A percentile compares a stretch with the other conserved stretches of the same genome.
These are phyloP conservation scores for Lophius piscatorius DNA, from an alignment of 2,113 vertebrate species.

Conservation along the genomic window DNA sequence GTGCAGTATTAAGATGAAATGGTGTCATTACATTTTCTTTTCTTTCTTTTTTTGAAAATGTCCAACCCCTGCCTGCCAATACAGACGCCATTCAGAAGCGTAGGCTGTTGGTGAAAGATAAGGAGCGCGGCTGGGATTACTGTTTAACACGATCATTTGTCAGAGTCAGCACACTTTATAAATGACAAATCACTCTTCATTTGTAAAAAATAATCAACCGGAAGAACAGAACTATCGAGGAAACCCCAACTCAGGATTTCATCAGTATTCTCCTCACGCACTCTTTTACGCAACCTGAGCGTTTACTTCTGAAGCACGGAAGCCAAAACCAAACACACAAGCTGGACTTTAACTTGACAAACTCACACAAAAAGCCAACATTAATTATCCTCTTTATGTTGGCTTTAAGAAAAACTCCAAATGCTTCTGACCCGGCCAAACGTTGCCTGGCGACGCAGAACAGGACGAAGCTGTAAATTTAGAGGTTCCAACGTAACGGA, in stretches of 20 bases:
- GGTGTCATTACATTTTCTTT: slow-evolving; percentile 2
- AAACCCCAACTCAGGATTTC: slow-evolving; percentile 5
- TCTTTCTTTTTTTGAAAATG: background rate
- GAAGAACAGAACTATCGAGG: slow-evolving; percentile 6
- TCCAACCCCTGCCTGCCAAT: too few relatives aligned
- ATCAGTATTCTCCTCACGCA: slow-evolving; percentile 3
- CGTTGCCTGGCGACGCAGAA: slow-evolving; percentile 21
- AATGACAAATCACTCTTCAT: slow-evolving; percentile 11
- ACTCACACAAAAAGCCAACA: background rate
- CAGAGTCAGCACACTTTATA: slow-evolving; percentile 3
- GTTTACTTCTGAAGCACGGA: slow-evolving; percentile 19
- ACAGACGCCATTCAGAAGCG: too few relatives aligned
- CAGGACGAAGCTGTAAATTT: slow-evolving; percentile 16
- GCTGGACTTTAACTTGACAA: background rate
- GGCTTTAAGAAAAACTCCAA: slow-evolving; percentile 6
- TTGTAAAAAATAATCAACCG: slow-evolving; percentile 13
- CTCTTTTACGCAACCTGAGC: background rate
- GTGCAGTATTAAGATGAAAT: slow-evolving; percentile 1
- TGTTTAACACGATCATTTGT: background rate
- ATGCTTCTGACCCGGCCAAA: background rate
- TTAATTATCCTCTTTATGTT: background rate
- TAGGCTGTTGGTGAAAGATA: slow-evolving; percentile 44
- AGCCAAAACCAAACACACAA: background rate
- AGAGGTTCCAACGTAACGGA: background rate
- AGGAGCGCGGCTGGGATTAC: slow-evolving; percentile 4